Base-by-base conservation (phyloP, 2,888 invertebrate genomes). In the Tetheella fluctuosa region DNA sequence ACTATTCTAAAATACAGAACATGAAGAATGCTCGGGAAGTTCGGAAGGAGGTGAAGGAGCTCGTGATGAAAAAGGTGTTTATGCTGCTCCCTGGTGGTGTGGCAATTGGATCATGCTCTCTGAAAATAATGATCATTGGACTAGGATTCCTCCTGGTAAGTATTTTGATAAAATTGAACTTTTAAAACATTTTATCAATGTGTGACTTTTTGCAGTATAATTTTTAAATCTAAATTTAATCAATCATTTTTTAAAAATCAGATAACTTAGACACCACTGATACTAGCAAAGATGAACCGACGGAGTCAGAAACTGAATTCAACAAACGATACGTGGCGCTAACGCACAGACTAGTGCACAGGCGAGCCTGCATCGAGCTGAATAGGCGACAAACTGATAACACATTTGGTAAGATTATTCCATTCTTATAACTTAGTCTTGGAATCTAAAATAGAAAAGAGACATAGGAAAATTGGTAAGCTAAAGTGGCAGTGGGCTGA, bases 331-430 rank as follows among this genome's bases (percentile, higher is more conserved):
- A 97, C 80, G 97, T 97, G 76, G 96, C 97, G 23, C 95, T 97
- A 63, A 97, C 97, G 4, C 98, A 98, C 86, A 95, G 98, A 59
- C 95, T 98, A 91, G 97, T 98, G 0, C 98, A 98, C 86, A 94
- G 98, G 60, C 96, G 97, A 82, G 97, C 97, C 58, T 97, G 97
- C 80, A 95, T 97, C 59, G 98, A 98, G 87, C 96, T 98, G 95
- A 98, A 97, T 81, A 95, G 96, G 79, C 94, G 98, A 67, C 96
- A 98, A 80, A 95, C 96, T 58, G 95, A 96, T 62, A 97, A 97
- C 77, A 95, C 95, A 61, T 97, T 98, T 83, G 97, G 98, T 98
- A 91, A 95, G 96, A 6, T 6, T 39, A 2, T 34, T 34, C 2
- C 12, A 13, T 0, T 34, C 34, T 30, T 34, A 13, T 34, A 30